phyloP scores from a whole-genome alignment of 2,888 invertebrate genomes.

The Andrena bucephala region DNA sequence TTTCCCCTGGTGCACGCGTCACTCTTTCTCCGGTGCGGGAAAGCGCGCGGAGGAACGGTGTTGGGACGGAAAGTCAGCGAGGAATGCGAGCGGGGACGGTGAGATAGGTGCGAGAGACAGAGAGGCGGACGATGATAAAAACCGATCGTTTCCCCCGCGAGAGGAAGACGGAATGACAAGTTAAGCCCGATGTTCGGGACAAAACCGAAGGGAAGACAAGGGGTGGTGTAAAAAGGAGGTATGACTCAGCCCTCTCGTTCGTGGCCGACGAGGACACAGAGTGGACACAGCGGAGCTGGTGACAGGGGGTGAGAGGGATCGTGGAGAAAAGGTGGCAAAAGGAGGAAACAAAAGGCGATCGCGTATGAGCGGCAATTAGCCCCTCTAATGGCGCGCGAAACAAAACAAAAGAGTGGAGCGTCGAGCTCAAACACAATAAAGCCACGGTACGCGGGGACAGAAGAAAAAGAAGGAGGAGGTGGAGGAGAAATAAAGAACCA shows the following conservation, averaged over 20 bases:
- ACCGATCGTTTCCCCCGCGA: constrained; percentile 68
- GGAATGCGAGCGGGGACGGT: constrained; percentile 10
- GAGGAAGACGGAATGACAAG: constrained; percentile 66
- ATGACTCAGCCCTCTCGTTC: constrained; percentile 62
- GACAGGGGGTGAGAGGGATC: constrained; percentile 28
- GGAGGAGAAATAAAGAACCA: constrained; percentile 77
- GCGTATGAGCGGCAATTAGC: constrained; percentile 84
- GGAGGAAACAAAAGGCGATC: constrained; percentile 83
- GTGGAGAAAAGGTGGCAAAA: constrained; percentile 74
- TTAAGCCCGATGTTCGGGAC: constrained; percentile 51
- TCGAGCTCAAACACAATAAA: constrained; percentile 81
- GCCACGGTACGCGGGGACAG: constrained; percentile 66
- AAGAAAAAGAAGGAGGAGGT: constrained; percentile 51
- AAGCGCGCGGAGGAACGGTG: background rate
- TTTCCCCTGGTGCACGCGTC: constrained; percentile 22
- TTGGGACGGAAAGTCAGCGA: constrained; percentile 14
- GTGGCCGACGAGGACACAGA: constrained; percentile 42
- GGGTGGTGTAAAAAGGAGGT: constrained; percentile 41
- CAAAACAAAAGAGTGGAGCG: constrained; percentile 81
- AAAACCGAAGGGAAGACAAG: constrained; percentile 15
- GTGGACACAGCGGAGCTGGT: constrained; percentile 32
- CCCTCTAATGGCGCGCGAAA: constrained; percentile 83
- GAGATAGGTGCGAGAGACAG: constrained; percentile 38
- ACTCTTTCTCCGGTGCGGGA: constrained; percentile 3
- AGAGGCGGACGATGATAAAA: constrained; percentile 64